A percentile compares a stretch with the other conserved stretches of the same genome.
Evolutionary conservation across 2,888 invertebrate genomes (phyloP).

Genomic region (Machimus atricapillus): DNA sequence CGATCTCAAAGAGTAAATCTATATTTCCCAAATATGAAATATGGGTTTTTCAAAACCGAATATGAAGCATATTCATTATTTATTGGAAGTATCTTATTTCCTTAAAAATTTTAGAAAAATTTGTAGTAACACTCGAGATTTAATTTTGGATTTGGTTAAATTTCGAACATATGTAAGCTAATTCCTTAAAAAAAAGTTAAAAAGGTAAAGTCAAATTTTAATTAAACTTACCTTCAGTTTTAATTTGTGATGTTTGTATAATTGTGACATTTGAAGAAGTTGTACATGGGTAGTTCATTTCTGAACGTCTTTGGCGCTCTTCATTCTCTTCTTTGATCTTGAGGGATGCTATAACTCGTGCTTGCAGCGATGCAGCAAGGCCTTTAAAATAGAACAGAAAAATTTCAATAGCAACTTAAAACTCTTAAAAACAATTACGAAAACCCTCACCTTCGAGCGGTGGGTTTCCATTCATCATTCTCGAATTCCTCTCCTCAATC

Average conservation of each 20-base stretch:
- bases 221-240: slow-evolving; percentile 48
- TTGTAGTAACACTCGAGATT: too few species aligned
- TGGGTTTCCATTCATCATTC: slow-evolving; percentile 58
- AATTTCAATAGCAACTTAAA: neutral
- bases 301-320: slow-evolving; percentile 59
- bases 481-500: slow-evolving; percentile 53
- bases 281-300: slow-evolving; percentile 50
- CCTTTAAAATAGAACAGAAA: slow-evolving; percentile 63
- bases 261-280: slow-evolving; percentile 16
- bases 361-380: slow-evolving; percentile 82
- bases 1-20: neutral
- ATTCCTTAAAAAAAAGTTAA: neutral
- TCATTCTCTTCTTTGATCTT: slow-evolving; percentile 66
- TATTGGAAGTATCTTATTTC: too few species aligned
- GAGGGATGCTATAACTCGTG: slow-evolving; percentile 74
- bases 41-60: too few species aligned
- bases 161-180: too few species aligned
- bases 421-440: neutral
- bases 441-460: slow-evolving; percentile 59
- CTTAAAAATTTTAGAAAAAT: too few species aligned
- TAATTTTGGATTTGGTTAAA: too few species aligned
- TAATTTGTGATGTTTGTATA: slow-evolving; percentile 47
- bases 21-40: too few species aligned
- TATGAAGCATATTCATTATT: too few species aligned
- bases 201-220: neutral